Base-by-base conservation (phyloP, 2,113 vertebrate species). In the Petromus typicus region DNA sequence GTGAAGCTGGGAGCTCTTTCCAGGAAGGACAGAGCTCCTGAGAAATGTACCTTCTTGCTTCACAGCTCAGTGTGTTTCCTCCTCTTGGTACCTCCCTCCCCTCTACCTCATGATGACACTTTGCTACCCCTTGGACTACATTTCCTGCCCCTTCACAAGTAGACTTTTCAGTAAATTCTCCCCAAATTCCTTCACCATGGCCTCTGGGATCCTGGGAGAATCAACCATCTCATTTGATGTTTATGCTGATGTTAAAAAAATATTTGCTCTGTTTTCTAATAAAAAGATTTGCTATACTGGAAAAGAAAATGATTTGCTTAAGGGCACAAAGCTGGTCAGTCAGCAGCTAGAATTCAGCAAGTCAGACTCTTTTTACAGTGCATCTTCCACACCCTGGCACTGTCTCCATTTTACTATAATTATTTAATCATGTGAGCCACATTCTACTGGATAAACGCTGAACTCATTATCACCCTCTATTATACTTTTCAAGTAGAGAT, bases 401-500 rank as follows among this genome's bases (percentile, higher is more conserved):
- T 71, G 40, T 30, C 32, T 85, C 23, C 82, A 61, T 82, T n/a
- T 91, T 89, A 85, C 54, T 61, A 69, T 64, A 84, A 83, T 96
- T 86, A 85, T 89, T 95, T 94, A 97, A 96, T 96, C 95, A 92
- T 40, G 79, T 34, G 94, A 95, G 81, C 78, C 14, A 79, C 57
- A 45, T 92, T 81, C 71, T 64, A 92, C 66, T 96, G 83, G 94
- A 96, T 96, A 82, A 59, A 83, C 0, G 3, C 34, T 96, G 86
- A 94, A 94, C 79, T 93, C 56, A 67, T 88, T 81, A 92, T 93
- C 87, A 96, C 51, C 40, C 87, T 90, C 48, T 93, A 95, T 94
- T 88, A 92, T 80, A 86, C 63, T 93, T 96, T 97, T 40, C 34
- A 79, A 96, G 66, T 88, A 87, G 96, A 94, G 92, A 94, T 95